Evolutionary conservation across 2,797 vertebrate species (phyloP).

Genomic region (Apodemus agrarius): DNA sequence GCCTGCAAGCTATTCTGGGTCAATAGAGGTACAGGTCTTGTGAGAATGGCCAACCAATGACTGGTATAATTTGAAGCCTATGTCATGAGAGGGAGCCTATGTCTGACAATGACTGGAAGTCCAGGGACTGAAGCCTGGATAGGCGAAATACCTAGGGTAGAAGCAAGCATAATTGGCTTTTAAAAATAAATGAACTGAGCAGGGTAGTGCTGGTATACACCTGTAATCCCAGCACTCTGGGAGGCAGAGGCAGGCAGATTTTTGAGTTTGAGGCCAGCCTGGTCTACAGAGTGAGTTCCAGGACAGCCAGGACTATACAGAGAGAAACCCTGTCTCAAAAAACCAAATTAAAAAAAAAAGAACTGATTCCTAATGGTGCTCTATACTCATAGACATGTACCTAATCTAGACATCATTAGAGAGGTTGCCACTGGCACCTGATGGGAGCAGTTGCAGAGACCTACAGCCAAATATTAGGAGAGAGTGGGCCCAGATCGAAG

Average conservation of each 20-base stretch:
- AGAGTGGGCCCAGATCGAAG: background rate
- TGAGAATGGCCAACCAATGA: background rate
- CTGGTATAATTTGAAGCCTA: background rate
- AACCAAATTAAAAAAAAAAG: too few relatives aligned
- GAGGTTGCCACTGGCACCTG: background rate
- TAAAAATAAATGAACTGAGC: background rate
- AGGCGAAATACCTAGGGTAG: background rate
- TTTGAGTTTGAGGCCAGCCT: too few relatives aligned
- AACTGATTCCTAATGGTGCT: background rate
- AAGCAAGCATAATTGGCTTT: background rate
- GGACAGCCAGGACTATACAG: too few relatives aligned
- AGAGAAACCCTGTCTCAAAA: too few relatives aligned
- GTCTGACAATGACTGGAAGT: background rate
- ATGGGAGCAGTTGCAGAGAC: background rate
- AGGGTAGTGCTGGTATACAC: too few relatives aligned
- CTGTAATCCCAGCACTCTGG: too few relatives aligned
- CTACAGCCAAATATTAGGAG: background rate
- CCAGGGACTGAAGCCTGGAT: background rate
- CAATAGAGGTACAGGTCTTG: background rate
- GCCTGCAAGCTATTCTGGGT: background rate
- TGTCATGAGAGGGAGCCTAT: background rate
- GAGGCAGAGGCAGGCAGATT: too few relatives aligned
- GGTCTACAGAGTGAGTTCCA: too few relatives aligned
- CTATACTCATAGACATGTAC: background rate
- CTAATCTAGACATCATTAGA: background rate